A percentile compares a stretch with the other conserved stretches of the same genome.
These are phyloP conservation scores for Bembecia ichneumoniformis DNA, from an alignment of 2,888 invertebrate genomes.

Conservation along the genomic window DNA sequence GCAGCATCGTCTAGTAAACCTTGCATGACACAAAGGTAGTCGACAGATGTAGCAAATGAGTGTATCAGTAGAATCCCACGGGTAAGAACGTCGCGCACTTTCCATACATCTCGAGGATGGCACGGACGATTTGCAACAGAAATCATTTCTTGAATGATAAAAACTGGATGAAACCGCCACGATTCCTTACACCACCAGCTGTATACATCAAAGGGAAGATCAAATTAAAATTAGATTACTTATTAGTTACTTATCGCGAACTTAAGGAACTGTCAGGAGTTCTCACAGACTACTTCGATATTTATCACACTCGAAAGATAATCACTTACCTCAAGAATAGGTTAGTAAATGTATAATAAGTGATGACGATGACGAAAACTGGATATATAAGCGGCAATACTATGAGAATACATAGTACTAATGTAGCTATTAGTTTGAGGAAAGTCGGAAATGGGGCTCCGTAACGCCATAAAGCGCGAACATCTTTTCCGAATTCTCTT, in stretches of 20 bases:
- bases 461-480: conserved; percentile 53
- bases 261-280: too few species aligned
- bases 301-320: too few species aligned
- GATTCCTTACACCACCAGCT: conserved; percentile 54
- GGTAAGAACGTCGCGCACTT: conserved; percentile 58
- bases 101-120: conserved; percentile 37
- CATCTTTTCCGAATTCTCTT: conserved; percentile 47
- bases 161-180: conserved; percentile 39
- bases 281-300: too few species aligned
- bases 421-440: conserved; percentile 55
- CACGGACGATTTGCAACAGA: conserved; percentile 27
- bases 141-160: conserved; percentile 32
- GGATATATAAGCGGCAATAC: conserved; percentile 57
- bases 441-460: conserved; percentile 66
- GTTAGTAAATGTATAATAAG: conserved; percentile 51
- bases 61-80: conserved; percentile 54
- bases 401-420: conserved; percentile 47
- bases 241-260: too few species aligned
- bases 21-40: conserved; percentile 65
- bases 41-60: conserved; percentile 61
- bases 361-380: conserved; percentile 37
- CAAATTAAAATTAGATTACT: too few species aligned
- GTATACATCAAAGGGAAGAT: conserved; percentile 8
- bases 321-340: conserved; percentile 45
- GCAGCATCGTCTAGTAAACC: conserved; percentile 51